Evolutionary conservation across 1,140 invertebrate genomes (phyloP), one percentile per base, ranked within the genome.

Genomic region (Euschistus heros): DNA sequence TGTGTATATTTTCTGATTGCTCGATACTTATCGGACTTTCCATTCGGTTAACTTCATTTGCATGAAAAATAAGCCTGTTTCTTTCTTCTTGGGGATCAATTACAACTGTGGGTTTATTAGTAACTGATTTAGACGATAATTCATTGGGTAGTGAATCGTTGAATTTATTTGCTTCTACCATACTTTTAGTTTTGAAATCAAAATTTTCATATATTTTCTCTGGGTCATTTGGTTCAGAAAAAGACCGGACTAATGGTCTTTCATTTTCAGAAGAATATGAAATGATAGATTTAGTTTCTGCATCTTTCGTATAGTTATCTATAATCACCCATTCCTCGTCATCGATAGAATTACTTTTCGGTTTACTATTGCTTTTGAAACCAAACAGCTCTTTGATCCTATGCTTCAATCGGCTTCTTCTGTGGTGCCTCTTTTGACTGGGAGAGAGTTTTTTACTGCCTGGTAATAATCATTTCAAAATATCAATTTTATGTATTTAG

Each of bases 301-400:
- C 26, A 61, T 20, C 15, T n/a, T 64, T 44, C 8, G 22, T 27
- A n/a, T 14, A 47, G 13, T 18, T 27, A 26, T 46, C 62, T 4
- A 37, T 27, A 24, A 26, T 63, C 2, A 20, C 47, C 50, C 42
- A 22, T n/a, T 54, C 46, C 10, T 50, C 63, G 18, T 52, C 46
- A 30, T 18, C 27, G 2, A 18, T 20, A 5, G 20, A 37, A 17
- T 62, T 62, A 37, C 20, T 20, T 5, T 30, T 30, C 24, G 17
- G 20, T 22, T 52, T 44, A 17, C 44, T 37, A 6, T 37, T 20
- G 4, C n/a, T 20, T 47, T 33, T 47, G 17, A 66, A 27, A 0
- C 64, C 64, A 22, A 66, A 66, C 5, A 66, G 20, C 10, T 44
- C 46, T 50, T 66, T 66, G 8, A 66, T 61, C 27, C 59, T 46